Evolutionary conservation across 2,888 invertebrate genomes (phyloP).

Genomic region (Fabriciana adippe): DNA sequence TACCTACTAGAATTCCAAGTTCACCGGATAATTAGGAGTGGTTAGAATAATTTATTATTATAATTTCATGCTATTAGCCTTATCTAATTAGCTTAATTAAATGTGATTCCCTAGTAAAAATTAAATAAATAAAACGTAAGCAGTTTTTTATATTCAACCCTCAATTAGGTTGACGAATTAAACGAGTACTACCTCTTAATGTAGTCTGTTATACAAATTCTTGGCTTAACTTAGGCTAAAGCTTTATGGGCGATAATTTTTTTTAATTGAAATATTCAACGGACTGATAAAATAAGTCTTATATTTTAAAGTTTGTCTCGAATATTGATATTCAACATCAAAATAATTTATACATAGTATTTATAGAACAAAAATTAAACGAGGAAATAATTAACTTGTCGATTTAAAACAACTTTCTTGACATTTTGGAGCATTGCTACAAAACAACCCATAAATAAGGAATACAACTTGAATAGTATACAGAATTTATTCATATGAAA

Average conservation of each 20-base stretch:
- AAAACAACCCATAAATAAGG: background rate
- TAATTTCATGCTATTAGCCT: slow-evolving; percentile 30
- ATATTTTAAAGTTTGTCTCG: background rate
- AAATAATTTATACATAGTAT: slow-evolving; percentile 5
- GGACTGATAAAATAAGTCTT: background rate
- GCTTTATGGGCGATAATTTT: background rate
- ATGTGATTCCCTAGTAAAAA: slow-evolving; percentile 5
- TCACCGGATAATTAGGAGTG: slow-evolving; percentile 34
- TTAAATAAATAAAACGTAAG: background rate
- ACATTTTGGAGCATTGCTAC: background rate
- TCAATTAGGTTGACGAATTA: too few relatives aligned
- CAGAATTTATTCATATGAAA: background rate
- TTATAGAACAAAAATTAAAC: background rate
- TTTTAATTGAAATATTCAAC: background rate
- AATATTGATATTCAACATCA: background rate
- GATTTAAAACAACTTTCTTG: background rate
- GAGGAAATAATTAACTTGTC: background rate
- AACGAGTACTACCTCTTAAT: too few relatives aligned
- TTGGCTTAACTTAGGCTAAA: background rate
- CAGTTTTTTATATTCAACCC: too few relatives aligned
- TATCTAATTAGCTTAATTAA: slow-evolving; percentile 24
- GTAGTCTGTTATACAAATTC: too few relatives aligned
- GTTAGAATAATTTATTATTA: slow-evolving; percentile 31
- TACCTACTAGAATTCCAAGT: slow-evolving; percentile 18
- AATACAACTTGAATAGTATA: background rate